phyloP scores from a whole-genome alignment of 2,113 vertebrate genomes.

The Thunnus thynnus region DNA sequence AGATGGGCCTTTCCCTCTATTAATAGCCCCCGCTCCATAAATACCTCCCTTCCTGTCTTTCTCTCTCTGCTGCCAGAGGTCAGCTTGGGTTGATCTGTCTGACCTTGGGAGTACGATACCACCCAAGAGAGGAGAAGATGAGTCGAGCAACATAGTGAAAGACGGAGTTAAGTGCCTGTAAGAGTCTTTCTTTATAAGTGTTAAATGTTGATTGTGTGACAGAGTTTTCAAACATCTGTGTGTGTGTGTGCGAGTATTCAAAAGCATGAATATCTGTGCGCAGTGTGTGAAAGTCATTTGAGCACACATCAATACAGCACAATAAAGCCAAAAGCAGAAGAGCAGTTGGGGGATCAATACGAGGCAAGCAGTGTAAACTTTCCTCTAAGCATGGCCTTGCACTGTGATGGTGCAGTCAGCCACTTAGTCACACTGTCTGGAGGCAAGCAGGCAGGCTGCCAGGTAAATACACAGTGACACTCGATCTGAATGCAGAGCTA shows the following conservation, averaged over 20 bases:
- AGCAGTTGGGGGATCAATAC: conserved; percentile 67
- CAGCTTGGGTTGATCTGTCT: conserved; percentile 59
- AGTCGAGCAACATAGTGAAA: conserved; percentile 4
- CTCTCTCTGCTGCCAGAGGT: conserved; percentile 60
- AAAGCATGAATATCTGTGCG: conserved; percentile 15
- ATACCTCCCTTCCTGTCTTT: conserved; percentile 67
- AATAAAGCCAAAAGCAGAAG: conserved; percentile 53
- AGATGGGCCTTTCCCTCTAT: conserved; percentile 70
- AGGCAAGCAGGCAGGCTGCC: conserved; percentile 50
- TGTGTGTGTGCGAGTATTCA: neutral
- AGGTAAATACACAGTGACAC: conserved; percentile 42
- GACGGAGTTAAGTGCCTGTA: conserved; percentile 5
- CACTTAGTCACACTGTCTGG: conserved; percentile 56
- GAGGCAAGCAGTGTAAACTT: conserved; percentile 30
- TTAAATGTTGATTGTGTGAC: conserved; percentile 4
- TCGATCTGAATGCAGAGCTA: conserved; percentile 41
- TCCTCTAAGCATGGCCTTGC: conserved; percentile 27
- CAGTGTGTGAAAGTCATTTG: conserved; percentile 47
- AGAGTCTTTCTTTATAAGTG: neutral
- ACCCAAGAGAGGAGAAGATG: conserved; percentile 35
- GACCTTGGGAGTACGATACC: conserved; percentile 69
- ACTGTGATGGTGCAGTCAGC: conserved; percentile 45
- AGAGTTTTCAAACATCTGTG: conserved; percentile 5
- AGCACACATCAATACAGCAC: conserved; percentile 57
- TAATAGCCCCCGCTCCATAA: conserved; percentile 75